Conservation (phyloP, 2,797 vertebrate genomes). For the Scolopax bukidnonensis region DNA sequence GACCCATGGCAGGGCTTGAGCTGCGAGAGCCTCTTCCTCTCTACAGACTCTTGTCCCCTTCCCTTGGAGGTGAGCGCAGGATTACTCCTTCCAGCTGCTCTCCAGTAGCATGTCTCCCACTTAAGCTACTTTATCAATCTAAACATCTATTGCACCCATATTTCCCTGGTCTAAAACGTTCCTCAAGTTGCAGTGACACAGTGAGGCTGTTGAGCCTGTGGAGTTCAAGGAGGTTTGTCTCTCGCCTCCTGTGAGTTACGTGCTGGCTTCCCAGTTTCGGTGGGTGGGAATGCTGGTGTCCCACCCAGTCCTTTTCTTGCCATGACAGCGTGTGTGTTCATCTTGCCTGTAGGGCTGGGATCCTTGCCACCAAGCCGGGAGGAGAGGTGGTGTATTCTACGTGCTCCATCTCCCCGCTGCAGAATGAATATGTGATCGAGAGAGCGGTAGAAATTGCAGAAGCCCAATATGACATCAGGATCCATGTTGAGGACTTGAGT, state of each 20-base stretch:
- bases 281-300: background rate
- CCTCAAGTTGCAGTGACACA: background rate
- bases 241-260: fast-evolving
- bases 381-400: conserved; percentile 91
- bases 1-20: background rate
- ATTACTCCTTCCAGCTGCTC: background rate
- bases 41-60: fast-evolving
- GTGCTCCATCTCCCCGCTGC: conserved; percentile 90
- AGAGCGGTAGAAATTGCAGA: conserved; percentile 80
- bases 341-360: conserved; percentile 82
- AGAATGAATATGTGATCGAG: conserved; percentile 90
- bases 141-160: background rate
- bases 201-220: background rate
- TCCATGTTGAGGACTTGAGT: conserved; percentile 82
- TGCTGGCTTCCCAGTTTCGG: fast-evolving
- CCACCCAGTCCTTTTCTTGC: background rate
- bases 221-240: background rate
- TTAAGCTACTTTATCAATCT: fast-evolving
- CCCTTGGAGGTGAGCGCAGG: background rate
- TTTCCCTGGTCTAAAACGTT: background rate
- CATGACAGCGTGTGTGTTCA: fast-evolving
- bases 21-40: background rate
- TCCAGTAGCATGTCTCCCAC: fast-evolving
- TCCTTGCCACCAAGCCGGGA: conserved; percentile 82
- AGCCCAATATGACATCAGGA: conserved; percentile 77